Percentiles rank a stretch among this genome's conserved stretches.
Conservation (phyloP, 2,797 vertebrate species). For the Tinamus major region DNA sequence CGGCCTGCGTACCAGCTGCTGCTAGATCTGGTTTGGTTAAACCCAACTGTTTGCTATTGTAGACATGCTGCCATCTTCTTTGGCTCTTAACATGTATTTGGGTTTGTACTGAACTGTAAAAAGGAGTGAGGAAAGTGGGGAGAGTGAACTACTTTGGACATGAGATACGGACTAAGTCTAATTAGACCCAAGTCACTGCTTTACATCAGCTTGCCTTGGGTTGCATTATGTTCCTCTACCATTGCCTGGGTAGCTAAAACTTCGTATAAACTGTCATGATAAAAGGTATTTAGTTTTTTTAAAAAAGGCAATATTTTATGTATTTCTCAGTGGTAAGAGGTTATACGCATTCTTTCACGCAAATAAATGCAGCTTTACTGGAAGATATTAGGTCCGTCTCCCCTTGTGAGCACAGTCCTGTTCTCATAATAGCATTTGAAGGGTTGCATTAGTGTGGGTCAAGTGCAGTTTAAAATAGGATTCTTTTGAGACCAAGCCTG, state of each 20-base stretch:
- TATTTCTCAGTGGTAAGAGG: background rate
- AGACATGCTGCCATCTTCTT: background rate
- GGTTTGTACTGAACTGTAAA: background rate
- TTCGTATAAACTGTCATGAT: background rate
- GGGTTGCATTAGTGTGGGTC: constrained; percentile 31
- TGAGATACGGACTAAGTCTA: background rate
- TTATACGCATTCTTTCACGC: background rate
- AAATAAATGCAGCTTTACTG: background rate
- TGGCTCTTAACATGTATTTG: background rate
- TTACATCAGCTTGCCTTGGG: background rate
- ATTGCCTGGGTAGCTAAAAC: background rate
- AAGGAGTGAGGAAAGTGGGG: background rate
- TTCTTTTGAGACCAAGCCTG: constrained; percentile 74
- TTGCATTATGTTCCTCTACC: background rate
- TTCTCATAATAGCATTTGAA: constrained; percentile 32
- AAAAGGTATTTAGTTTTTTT: background rate
- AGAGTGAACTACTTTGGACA: background rate
- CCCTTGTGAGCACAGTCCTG: background rate
- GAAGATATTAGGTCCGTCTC: background rate
- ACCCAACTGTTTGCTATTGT: accelerated
- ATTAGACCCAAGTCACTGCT: background rate
- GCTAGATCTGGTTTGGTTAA: background rate
- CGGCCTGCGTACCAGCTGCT: accelerated
- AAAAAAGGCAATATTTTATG: accelerated
- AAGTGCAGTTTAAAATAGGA: constrained; percentile 66